These are phyloP conservation scores for Globodera ellingtonae DNA, from an alignment of 1,140 invertebrate genomes.

Conservation along the genomic window DNA sequence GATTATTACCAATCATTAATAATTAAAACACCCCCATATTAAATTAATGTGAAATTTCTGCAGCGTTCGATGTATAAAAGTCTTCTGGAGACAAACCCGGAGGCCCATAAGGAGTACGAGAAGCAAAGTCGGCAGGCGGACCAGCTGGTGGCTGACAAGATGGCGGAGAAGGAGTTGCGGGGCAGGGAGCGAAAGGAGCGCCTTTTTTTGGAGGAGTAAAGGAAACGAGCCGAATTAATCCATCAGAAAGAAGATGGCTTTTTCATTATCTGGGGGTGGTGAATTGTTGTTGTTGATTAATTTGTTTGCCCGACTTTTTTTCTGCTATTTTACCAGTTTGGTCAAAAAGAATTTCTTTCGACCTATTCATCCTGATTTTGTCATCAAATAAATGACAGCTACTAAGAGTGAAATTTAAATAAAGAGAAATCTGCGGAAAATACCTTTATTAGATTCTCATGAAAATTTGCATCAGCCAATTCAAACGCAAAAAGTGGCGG, in stretches of 20 bases:
- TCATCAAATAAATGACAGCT: no score
- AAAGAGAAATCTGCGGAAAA: neutral
- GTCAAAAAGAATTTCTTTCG: neutral
- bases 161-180: neutral
- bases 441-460: no score
- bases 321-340: neutral
- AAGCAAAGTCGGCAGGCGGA: neutral
- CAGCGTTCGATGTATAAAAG: neutral
- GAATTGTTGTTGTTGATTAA: no score
- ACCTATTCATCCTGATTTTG: no score
- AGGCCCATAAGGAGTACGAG: neutral
- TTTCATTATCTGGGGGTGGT: neutral
- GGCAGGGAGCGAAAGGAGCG: neutral
- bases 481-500: no score
- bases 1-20: neutral
- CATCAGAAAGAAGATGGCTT: neutral
- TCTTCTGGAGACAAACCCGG: neutral
- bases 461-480: no score
- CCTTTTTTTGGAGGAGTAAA: neutral
- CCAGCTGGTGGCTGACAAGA: neutral
- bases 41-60: neutral
- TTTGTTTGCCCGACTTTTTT: neutral
- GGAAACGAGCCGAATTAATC: neutral
- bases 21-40: neutral
- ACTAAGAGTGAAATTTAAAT: no score